A percentile compares a stretch with the other conserved stretches of the same genome.
phyloP scores from a whole-genome alignment of 2,888 invertebrate species.

The Acleris cristana region DNA sequence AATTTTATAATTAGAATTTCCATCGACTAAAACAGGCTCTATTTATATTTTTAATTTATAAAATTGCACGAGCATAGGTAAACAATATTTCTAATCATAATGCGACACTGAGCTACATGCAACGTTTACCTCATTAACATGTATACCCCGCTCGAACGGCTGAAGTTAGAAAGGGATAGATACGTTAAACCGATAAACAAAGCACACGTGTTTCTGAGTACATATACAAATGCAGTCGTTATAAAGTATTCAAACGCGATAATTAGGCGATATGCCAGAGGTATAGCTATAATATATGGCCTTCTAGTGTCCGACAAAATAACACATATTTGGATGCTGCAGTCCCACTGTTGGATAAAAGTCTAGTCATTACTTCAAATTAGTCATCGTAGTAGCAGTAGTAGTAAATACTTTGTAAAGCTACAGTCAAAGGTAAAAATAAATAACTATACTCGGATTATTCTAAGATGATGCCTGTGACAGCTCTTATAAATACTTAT shows the following conservation, averaged over 20 bases:
- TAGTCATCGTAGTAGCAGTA: too few species aligned
- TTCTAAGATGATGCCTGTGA: too few species aligned
- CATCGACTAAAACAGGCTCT: too few species aligned
- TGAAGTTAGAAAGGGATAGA: not conserved
- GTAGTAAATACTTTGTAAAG: too few species aligned
- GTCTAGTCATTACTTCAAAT: too few species aligned
- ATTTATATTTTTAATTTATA: too few species aligned
- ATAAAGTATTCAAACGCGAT: constrained; percentile 6
- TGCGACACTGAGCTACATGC: not conserved
- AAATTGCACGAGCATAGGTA: too few species aligned
- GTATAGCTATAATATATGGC: not conserved
- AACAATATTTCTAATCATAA: not conserved
- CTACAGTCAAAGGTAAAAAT: too few species aligned
- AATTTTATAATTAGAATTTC: too few species aligned
- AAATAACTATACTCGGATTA: too few species aligned
- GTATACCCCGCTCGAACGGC: not conserved
- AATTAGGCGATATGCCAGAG: constrained; percentile 11
- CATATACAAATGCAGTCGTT: constrained; percentile 6
- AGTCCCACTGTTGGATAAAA: too few species aligned
- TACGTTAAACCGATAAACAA: not conserved
- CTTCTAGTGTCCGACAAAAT: constrained; percentile 11
- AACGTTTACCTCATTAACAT: not conserved
- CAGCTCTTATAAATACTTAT: too few species aligned
- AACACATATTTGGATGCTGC: not conserved
- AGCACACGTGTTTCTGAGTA: not conserved